phyloP scores from a whole-genome alignment of 1,140 invertebrate genomes.

The Drosophila neocordata region DNA sequence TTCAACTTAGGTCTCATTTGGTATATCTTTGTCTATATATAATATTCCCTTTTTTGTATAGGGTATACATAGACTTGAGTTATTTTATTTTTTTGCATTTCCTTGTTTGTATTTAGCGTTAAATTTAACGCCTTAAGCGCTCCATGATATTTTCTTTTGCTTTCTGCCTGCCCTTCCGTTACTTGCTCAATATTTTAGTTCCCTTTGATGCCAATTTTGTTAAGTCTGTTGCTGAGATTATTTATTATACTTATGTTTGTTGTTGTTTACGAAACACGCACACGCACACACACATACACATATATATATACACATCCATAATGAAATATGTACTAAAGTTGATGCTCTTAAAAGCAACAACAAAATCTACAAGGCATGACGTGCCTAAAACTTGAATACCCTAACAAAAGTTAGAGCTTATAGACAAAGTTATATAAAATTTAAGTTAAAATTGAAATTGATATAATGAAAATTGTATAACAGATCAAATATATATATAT shows the following conservation, averaged over 20 bases:
- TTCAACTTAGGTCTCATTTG: too few species aligned
- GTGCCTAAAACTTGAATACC: not conserved
- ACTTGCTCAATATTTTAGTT: not conserved
- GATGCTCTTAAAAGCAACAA: not conserved
- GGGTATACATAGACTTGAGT: too few species aligned
- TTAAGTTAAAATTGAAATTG: too few species aligned
- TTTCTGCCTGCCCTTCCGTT: not conserved
- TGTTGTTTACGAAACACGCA: not conserved
- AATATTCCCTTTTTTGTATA: too few species aligned
- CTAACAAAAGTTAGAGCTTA: not conserved
- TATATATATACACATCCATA: not conserved
- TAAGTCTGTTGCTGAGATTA: constrained; percentile 1
- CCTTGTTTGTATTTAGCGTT: not conserved
- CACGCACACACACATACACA: not conserved
- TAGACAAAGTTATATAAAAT: too few species aligned
- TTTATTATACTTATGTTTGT: constrained; percentile 4
- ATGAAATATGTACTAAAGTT: not conserved
- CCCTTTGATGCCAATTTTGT: constrained; percentile 8
- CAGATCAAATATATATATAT: too few species aligned
- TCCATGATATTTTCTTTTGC: not conserved
- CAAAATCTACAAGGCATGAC: not conserved
- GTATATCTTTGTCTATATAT: too few species aligned
- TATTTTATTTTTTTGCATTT: too few species aligned
- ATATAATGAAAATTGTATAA: too few species aligned
- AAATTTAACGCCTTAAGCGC: constrained; percentile 12